Percentiles rank a stretch among this genome's conserved stretches.
Evolutionary conservation across 2,888 invertebrate genomes (phyloP).

Genomic region (Zonitis immaculata): DNA sequence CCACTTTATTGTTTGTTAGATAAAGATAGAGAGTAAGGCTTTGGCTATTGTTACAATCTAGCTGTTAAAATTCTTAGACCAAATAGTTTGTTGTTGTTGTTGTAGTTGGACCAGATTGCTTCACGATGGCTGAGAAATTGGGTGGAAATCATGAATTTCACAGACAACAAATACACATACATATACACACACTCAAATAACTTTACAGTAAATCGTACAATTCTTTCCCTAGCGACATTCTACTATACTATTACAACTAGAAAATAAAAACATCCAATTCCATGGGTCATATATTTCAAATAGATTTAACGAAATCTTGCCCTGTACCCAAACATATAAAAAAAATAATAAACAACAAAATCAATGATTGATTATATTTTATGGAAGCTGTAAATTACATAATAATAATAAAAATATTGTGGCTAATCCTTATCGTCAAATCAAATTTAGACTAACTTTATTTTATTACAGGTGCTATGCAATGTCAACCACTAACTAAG

Average conservation of each 20-base stretch:
- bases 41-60: constrained; percentile 28
- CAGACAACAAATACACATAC: background rate
- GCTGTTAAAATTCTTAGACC: constrained; percentile 44
- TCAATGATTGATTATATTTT: background rate
- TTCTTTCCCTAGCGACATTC: background rate
- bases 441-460: too few species aligned
- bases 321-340: background rate
- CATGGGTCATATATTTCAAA: constrained; percentile 1
- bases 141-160: constrained; percentile 10
- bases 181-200: background rate
- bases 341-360: background rate
- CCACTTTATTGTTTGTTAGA: too few species aligned
- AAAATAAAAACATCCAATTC: background rate
- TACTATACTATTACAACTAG: too few species aligned
- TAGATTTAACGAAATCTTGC: constrained; percentile 1
- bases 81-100: constrained; percentile 34
- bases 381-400: background rate
- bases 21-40: too few species aligned
- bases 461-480: too few species aligned
- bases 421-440: too few species aligned
- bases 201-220: background rate
- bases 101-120: constrained; percentile 18
- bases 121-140: constrained; percentile 16
- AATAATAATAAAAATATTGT: too few species aligned
- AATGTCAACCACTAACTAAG: too few species aligned